Evolutionary conservation across 23 tunicate genomes (phyloP), one percentile per base, ranked within the genome.

Genomic region (Diplosoma virens): DNA sequence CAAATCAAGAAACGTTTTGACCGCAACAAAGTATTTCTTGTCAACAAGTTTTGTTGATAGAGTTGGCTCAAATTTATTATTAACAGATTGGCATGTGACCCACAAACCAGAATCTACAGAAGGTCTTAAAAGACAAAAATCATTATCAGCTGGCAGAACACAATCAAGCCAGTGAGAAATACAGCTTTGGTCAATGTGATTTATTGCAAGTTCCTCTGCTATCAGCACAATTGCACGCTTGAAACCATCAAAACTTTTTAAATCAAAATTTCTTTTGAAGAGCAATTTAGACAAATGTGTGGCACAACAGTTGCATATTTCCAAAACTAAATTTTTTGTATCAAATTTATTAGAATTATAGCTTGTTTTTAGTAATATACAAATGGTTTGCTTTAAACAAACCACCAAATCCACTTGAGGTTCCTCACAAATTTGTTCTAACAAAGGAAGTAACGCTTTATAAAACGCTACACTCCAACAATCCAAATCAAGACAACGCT

Each of bases 161-260:
- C 23, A 22, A 23, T 67, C 26, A 11, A 67, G 74, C 74, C 74
- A 67, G 35, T 67, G 52, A 11, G 30, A 5, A 33, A 67, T 36
- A 22, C 17, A 67, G 30, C 24, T 67, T 35, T 34, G 23, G 9
- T 25, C 20, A 25, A 67, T 67, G 52, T 67, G 74, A 67, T 67
- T 50, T 52, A 67, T 67, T 4, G 36, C 74, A 17, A 67, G 52
- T 67, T 67, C 74, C 24, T 67, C 74, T 11, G 74, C 74, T n/a
- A 67, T 35, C 20, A 67, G 28, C 5, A 23, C 27, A 17, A 67
- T 21, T 9, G 52, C 52, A 6, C 36, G 21, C 3, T 6, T 18
- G 11, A 67, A 67, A 3, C 50, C 74, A 2, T 35, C 22, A 35
- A 67, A 11, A 67, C 32, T 14, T 17, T 7, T 22, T 3, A 16